Evolutionary conservation across 1,140 invertebrate genomes (phyloP).

Genomic region (Orius laevigatus): DNA sequence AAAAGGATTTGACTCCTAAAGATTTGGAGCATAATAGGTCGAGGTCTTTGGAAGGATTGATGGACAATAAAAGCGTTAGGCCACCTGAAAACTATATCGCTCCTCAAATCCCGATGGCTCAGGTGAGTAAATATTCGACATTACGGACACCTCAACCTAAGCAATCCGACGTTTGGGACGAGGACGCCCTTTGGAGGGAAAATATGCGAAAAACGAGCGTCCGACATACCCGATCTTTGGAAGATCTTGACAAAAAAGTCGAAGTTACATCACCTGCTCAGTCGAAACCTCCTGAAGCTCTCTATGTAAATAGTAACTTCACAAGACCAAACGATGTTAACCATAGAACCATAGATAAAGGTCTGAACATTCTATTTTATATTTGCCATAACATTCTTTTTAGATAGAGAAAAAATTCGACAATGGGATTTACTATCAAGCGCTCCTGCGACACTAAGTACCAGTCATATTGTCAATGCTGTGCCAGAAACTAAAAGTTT

Average conservation of each 20-base stretch:
- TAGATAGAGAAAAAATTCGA: constrained; percentile 62
- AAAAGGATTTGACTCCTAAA: constrained; percentile 52
- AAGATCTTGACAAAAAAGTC: constrained; percentile 43
- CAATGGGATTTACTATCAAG: constrained; percentile 78
- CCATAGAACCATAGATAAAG: not conserved
- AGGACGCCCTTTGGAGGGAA: constrained; percentile 63
- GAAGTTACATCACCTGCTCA: constrained; percentile 13
- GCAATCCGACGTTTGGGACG: constrained; percentile 55
- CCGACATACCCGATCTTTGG: constrained; percentile 59
- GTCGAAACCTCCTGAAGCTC: constrained; percentile 41
- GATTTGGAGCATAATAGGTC: constrained; percentile 24
- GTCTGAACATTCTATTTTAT: constrained; percentile 3
- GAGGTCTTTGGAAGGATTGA: constrained; percentile 43
- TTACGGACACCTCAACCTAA: constrained; percentile 12
- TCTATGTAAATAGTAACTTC: constrained; percentile 55
- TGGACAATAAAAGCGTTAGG: constrained; percentile 35
- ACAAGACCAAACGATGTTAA: not conserved
- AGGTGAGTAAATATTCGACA: no score
- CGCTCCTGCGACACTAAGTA: constrained; percentile 31
- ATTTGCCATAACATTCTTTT: not conserved
- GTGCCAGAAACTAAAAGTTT: constrained; percentile 1
- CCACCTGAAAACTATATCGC: not conserved
- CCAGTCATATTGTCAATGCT: not conserved
- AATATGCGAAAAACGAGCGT: constrained; percentile 58
- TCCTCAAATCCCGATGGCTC: no score